Conservation (phyloP, 1,140 invertebrate genomes). For the Sarcophaga bullata region DNA sequence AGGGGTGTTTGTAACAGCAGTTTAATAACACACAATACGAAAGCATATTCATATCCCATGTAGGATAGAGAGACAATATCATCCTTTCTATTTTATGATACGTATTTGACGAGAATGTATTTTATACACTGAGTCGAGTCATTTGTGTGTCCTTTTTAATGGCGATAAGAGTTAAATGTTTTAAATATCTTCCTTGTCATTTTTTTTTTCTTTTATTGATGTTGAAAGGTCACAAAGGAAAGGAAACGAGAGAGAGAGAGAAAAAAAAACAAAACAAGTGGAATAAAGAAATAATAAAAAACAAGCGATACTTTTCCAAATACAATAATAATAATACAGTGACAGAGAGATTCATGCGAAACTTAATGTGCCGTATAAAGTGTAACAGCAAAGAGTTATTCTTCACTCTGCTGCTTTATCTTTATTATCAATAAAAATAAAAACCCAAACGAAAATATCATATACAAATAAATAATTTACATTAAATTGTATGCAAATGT, state of each 20-base stretch:
- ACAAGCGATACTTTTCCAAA: background rate
- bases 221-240: background rate
- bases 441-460: no score
- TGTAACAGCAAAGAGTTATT: background rate
- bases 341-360: background rate
- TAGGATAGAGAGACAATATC: background rate
- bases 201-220: conserved; percentile 18
- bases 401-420: no score
- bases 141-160: background rate
- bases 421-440: no score
- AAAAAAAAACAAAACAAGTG: no score
- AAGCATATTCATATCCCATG: background rate
- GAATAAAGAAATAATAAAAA: no score
- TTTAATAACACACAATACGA: background rate
- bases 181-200: conserved; percentile 12
- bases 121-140: background rate
- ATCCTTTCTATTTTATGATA: background rate
- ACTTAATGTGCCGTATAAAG: conserved; percentile 10
- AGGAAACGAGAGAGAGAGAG: no score
- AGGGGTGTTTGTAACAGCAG: background rate
- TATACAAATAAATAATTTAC: no score
- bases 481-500: no score
- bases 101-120: conserved; percentile 1
- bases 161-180: conserved; percentile 5
- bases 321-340: background rate